phyloP scores from a whole-genome alignment of 2,797 vertebrate species.

The Botia almorhae region DNA sequence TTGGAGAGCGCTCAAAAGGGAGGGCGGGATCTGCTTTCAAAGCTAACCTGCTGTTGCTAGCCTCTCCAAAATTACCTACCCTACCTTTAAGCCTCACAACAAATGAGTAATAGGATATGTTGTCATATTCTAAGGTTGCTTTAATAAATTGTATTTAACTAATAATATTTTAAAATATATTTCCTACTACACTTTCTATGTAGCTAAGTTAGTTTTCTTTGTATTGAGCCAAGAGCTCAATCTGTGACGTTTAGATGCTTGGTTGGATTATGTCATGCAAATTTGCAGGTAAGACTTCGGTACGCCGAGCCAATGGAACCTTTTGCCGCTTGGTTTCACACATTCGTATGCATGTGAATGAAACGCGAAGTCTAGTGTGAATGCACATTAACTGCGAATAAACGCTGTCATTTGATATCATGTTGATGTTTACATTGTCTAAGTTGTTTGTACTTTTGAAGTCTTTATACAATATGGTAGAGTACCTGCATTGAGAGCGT shows the following conservation, averaged over 20 bases:
- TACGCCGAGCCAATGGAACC: not conserved
- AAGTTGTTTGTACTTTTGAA: slow-evolving; percentile 81
- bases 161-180: not conserved
- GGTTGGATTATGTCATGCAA: not conserved
- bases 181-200: not conserved
- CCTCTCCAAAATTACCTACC: too few species aligned
- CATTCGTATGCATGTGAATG: not conserved
- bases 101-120: not conserved
- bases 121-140: not conserved
- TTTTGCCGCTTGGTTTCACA: not conserved
- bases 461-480: slow-evolving; percentile 81
- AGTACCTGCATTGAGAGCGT: slow-evolving; percentile 73
- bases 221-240: not conserved
- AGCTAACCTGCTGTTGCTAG: too few species aligned
- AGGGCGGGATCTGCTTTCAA: too few species aligned
- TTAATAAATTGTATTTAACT: slow-evolving; percentile 10
- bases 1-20: too few species aligned
- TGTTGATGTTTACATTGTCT: slow-evolving; percentile 76
- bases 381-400: slow-evolving; percentile 65
- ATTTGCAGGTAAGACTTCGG: not conserved
- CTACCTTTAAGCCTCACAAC: not conserved
- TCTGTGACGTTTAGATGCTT: slow-evolving; percentile 5
- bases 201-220: slow-evolving; percentile 5
- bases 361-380: slow-evolving; percentile 21
- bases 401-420: slow-evolving; percentile 66